A percentile compares a stretch with the other conserved stretches of the same genome.
Conservation (phyloP, 2,113 vertebrate species). For the Mugil cephalus region DNA sequence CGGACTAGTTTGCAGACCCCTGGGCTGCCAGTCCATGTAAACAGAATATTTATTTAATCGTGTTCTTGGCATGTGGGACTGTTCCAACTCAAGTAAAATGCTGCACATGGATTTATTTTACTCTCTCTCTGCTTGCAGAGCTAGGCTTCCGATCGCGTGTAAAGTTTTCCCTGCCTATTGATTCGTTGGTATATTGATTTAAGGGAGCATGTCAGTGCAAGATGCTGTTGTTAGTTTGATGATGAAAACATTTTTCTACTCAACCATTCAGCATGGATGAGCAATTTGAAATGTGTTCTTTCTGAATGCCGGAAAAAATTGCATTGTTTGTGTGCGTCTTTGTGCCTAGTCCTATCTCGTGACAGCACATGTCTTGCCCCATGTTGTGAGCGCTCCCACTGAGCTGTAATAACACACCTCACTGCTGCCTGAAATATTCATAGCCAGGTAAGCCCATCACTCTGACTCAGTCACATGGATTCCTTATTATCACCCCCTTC, state of each 20-base stretch:
- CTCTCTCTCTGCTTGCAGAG: slow-evolving; percentile 21
- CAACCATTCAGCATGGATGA: slow-evolving; percentile 48
- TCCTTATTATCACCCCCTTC: slow-evolving; percentile 75
- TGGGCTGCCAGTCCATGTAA: slow-evolving; percentile 67
- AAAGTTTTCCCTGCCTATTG: slow-evolving; percentile 60
- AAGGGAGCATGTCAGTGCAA: slow-evolving; percentile 57
- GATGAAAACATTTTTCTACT: slow-evolving; percentile 66
- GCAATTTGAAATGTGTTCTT: slow-evolving; percentile 60
- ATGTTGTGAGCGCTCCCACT: slow-evolving; percentile 75
- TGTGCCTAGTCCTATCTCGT: slow-evolving; percentile 61
- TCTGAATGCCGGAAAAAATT: slow-evolving; percentile 47
- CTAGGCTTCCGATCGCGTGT: slow-evolving; percentile 37
- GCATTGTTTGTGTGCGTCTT: slow-evolving; percentile 50
- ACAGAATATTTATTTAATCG: slow-evolving; percentile 77
- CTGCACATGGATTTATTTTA: slow-evolving; percentile 61
- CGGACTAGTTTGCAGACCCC: slow-evolving; percentile 67
- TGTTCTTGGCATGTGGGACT: slow-evolving; percentile 59
- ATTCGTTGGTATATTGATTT: slow-evolving; percentile 59
- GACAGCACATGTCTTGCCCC: slow-evolving; percentile 74
- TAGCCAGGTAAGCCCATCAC: slow-evolving; percentile 78
- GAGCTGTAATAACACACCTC: slow-evolving; percentile 83
- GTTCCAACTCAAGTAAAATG: slow-evolving; percentile 45
- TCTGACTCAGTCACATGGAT: slow-evolving; percentile 77
- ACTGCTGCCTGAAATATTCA: slow-evolving; percentile 82
- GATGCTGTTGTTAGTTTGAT: slow-evolving; percentile 56